Conservation (phyloP, 2,113 vertebrate genomes). For the Mellivora capensis region DNA sequence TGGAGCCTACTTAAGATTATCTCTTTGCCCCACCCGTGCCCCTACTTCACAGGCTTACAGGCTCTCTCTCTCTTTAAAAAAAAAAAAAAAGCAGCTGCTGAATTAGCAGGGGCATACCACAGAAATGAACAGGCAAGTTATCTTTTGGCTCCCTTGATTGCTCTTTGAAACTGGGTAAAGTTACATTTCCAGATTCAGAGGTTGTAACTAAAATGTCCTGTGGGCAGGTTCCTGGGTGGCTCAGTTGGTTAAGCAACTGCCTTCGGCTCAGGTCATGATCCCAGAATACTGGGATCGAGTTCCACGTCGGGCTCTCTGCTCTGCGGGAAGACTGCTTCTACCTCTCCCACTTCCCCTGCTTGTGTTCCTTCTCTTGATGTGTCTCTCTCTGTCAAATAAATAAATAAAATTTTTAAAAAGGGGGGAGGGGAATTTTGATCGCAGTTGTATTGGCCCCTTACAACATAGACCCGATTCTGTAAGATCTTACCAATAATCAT, state of each 20-base stretch:
- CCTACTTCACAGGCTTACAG: background rate
- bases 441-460: background rate
- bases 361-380: no score
- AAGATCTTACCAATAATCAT: background rate
- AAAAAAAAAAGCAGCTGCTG: background rate
- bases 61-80: background rate
- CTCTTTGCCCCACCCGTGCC: background rate
- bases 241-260: no score
- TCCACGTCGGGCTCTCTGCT: no score
- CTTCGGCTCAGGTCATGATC: no score
- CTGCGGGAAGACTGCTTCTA: fast-evolving
- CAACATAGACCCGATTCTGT: background rate
- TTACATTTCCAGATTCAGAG: conserved; percentile 4
- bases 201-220: background rate
- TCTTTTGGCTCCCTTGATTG: background rate
- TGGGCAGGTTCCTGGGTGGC: background rate
- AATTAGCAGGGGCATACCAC: background rate
- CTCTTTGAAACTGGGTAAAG: background rate
- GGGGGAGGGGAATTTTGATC: no score
- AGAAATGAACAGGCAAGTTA: background rate
- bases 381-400: no score
- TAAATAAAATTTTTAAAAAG: no score
- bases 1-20: background rate
- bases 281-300: no score
- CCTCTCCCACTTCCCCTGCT: no score